These are phyloP conservation scores for Turritopsis dohrnii DNA, from an alignment of 30 jellyfish, hydroid and myxozoan species.

Conservation along the genomic window DNA sequence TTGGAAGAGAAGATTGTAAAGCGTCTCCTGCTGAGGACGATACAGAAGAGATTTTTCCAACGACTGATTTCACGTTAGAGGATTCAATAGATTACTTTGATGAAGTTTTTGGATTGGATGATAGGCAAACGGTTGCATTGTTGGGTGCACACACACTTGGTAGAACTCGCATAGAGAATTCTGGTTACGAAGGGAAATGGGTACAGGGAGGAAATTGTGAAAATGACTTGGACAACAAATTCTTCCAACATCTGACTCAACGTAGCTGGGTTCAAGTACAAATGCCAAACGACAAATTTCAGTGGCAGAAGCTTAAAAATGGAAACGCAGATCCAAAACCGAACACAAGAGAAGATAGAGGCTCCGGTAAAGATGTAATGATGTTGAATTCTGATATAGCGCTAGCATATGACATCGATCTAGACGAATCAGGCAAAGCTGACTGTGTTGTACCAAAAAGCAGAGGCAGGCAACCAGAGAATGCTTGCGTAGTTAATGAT, in stretches of 20 bases:
- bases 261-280: neutral
- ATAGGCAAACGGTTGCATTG: neutral
- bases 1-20: conserved; percentile 7
- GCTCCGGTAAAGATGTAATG: neutral
- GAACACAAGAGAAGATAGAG: neutral
- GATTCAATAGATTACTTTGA: neutral
- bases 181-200: conserved; percentile 9
- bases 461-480: neutral
- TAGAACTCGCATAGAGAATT: conserved; percentile 10
- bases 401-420: neutral
- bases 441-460: neutral
- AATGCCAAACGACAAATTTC: neutral
- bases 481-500: neutral
- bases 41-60: neutral
- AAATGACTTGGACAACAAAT: neutral
- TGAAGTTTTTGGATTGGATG: neutral
- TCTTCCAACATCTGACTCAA: neutral
- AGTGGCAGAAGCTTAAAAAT: conserved; percentile 18
- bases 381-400: neutral
- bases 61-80: neutral
- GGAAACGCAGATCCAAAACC: too few species aligned
- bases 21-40: neutral
- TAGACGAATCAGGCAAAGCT: neutral
- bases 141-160: conserved; percentile 28
- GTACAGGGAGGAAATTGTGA: neutral